Base-by-base conservation (phyloP, 2,888 invertebrate species). In the Helleia helle region DNA sequence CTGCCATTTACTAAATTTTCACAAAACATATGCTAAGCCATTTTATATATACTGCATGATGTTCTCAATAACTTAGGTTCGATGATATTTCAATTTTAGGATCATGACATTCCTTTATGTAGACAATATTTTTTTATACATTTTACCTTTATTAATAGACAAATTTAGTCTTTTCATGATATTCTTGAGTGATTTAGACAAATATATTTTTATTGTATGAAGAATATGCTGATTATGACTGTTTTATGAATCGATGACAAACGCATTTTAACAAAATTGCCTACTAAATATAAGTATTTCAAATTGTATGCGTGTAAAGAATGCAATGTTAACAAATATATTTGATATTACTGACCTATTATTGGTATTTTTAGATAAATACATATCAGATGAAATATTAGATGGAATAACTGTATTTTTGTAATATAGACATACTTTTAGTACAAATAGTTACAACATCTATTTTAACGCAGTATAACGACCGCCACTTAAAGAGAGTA, bases 81-180 rank as follows among this genome's bases (percentile, higher is more conserved):
- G 30, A 15, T 30, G 4, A 8, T n/a, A 30, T 30, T 15, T 30
- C 14, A 15, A 9, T 15, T 30, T 30, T 15, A 30, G 9, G 44
- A 56, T 64, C 62, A 63, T 61, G 62, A 69, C 68, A 69, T 69
- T 69, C 68, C 68, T 59, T 54, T 48, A 46, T 49, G 43, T 54
- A 59, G 55, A 52, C 51, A n/a, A n/a, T 47, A 52, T 51, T 49
- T 46, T 42, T 38, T 38, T 51, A 41, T 43, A 37, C 38, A 14
- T 30, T 15, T 30, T n/a, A n/a, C n/a, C n/a, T n/a, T n/a, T n/a
- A n/a, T n/a, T n/a, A n/a, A n/a, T n/a, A n/a, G n/a, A n/a, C n/a
- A n/a, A n/a, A n/a, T n/a, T n/a, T n/a, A n/a, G n/a, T n/a, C n/a
- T n/a, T n/a, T n/a, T n/a, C n/a, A n/a, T n/a, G n/a, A n/a, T n/a